Conservation (phyloP, 2,797 vertebrate genomes). For the Brachyalestes nurse region DNA sequence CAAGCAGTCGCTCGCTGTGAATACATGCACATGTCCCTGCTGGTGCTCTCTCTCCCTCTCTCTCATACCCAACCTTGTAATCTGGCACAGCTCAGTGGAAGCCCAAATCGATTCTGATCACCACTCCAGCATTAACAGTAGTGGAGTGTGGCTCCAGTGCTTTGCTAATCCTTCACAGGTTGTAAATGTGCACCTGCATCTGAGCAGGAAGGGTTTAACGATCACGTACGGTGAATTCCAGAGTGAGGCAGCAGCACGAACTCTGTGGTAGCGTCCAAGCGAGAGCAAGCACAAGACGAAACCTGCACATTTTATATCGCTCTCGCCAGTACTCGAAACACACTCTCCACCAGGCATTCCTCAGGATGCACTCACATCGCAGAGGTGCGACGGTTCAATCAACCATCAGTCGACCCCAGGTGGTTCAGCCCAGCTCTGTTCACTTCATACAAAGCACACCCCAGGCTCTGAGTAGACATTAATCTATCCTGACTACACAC, state of each 20-base stretch:
- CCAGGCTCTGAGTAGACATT: too few relatives aligned
- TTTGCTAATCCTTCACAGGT: neutral
- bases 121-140: conserved; percentile 51
- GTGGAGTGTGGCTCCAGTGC: conserved; percentile 4
- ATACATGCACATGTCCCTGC: neutral
- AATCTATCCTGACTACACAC: neutral
- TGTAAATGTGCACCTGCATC: conserved; percentile 56
- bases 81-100: conserved; percentile 67
- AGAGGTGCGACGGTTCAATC: neutral
- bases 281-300: neutral
- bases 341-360: conserved; percentile 29
- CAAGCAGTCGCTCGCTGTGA: neutral
- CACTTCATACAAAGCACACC: neutral
- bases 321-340: conserved; percentile 24
- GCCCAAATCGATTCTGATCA: conserved; percentile 66
- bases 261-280: neutral
- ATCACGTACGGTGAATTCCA: neutral
- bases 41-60: neutral
- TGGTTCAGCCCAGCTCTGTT: neutral
- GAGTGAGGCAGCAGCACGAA: conserved; percentile 19
- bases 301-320: neutral
- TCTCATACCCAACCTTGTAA: neutral
- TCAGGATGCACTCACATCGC: neutral
- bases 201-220: conserved; percentile 25
- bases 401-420: neutral